Conservation (phyloP, 1,140 invertebrate genomes). For the Thalassaphorura encarpata region DNA sequence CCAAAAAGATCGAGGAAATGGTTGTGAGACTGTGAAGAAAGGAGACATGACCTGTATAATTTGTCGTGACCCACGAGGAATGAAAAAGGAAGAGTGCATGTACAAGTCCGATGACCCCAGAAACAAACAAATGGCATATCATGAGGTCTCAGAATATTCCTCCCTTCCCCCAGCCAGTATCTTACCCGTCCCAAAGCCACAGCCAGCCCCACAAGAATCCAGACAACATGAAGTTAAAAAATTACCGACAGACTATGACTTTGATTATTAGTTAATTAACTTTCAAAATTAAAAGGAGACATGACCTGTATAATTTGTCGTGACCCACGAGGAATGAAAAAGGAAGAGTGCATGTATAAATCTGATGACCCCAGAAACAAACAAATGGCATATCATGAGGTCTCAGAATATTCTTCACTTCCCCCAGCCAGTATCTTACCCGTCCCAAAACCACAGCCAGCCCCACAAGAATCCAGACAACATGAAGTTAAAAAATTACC, state of each 20-base stretch:
- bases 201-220: background rate
- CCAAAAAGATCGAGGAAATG: slow-evolving; percentile 11
- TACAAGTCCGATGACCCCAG: slow-evolving; percentile 24
- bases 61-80: slow-evolving; percentile 23
- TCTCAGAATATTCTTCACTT: slow-evolving; percentile 22
- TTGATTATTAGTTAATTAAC: slow-evolving; percentile 23
- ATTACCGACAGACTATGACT: slow-evolving; percentile 17
- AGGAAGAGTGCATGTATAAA: slow-evolving; percentile 32
- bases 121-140: slow-evolving; percentile 28
- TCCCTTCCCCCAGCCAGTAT: slow-evolving; percentile 17
- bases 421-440: slow-evolving; percentile 20
- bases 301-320: slow-evolving; percentile 30
- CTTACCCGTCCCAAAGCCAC: slow-evolving; percentile 1
- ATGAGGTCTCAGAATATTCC: slow-evolving; percentile 29
- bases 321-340: slow-evolving; percentile 26
- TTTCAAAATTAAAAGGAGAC: too few relatives aligned
- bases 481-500: slow-evolving; percentile 5
- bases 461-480: background rate
- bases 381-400: slow-evolving; percentile 30
- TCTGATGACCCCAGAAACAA: slow-evolving; percentile 24
- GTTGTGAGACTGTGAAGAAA: slow-evolving; percentile 22
- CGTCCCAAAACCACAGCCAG: background rate
- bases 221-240: slow-evolving; percentile 1
- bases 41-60: slow-evolving; percentile 31
- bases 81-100: slow-evolving; percentile 32